phyloP scores from a whole-genome alignment of 2,888 invertebrate species.

The Helleia helle region DNA sequence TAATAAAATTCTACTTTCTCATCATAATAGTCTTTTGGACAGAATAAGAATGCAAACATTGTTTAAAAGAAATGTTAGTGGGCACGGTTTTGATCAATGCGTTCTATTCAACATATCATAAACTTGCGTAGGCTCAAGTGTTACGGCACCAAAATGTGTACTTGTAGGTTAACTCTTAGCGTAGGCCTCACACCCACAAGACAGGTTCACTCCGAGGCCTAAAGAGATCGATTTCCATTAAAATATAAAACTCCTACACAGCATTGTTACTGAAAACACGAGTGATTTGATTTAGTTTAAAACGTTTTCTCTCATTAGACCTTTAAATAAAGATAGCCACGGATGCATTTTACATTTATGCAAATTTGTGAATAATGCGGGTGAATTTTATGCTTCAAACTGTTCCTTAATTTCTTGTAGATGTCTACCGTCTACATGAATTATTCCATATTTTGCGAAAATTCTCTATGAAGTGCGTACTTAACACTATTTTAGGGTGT shows the following conservation, averaged over 20 bases:
- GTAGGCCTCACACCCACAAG: slow-evolving; percentile 58
- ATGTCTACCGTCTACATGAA: too few species aligned
- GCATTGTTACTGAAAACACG: slow-evolving; percentile 24
- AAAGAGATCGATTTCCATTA: slow-evolving; percentile 64
- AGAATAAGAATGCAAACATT: too few species aligned
- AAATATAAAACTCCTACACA: slow-evolving; percentile 55
- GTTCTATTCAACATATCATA: slow-evolving; percentile 32
- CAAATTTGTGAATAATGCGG: too few species aligned
- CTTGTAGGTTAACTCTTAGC: slow-evolving; percentile 31
- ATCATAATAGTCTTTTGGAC: too few species aligned
- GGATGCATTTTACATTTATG: too few species aligned
- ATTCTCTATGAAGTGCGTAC: too few species aligned
- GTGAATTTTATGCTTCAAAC: too few species aligned
- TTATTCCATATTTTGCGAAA: too few species aligned
- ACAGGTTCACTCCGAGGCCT: slow-evolving; percentile 52
- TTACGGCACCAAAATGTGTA: slow-evolving; percentile 39
- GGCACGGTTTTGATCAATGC: slow-evolving; percentile 6
- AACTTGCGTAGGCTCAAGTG: slow-evolving; percentile 37
- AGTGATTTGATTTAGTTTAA: background rate
- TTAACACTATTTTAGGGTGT: too few species aligned
- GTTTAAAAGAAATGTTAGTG: background rate
- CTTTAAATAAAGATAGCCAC: background rate
- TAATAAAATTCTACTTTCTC: too few species aligned
- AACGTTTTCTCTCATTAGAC: background rate
- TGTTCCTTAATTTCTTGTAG: too few species aligned